Percentiles rank a stretch among this genome's conserved stretches.
Evolutionary conservation across 2,113 vertebrate species (phyloP).

Genomic region (Microtus pennsylvanicus): DNA sequence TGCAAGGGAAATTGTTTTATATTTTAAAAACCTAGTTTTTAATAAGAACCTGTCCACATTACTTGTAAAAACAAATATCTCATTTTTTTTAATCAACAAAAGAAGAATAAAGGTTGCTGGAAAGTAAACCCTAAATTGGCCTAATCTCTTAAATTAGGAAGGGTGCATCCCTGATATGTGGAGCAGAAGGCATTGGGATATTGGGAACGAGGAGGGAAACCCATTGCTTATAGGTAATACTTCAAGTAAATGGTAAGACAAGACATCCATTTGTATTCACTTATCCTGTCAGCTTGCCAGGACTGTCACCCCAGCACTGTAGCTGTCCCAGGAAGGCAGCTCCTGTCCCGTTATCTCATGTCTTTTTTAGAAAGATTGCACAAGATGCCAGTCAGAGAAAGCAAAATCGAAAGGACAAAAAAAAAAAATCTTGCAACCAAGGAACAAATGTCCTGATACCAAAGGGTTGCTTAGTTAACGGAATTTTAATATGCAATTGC

Average conservation of each 20-base stretch:
- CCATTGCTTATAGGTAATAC: constrained; percentile 19
- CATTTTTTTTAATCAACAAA: constrained; percentile 33
- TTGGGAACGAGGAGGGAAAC: neutral
- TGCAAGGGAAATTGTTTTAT: neutral
- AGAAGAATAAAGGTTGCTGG: neutral
- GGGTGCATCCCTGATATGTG: neutral
- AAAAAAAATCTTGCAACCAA: constrained; percentile 39
- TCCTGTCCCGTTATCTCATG: constrained; percentile 79
- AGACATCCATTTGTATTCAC: constrained; percentile 75
- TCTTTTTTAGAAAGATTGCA: constrained; percentile 67
- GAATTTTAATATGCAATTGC: constrained; percentile 80
- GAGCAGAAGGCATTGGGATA: neutral
- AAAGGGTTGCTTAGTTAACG: constrained; percentile 74
- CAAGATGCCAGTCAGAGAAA: constrained; percentile 75
- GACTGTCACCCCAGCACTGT: constrained; percentile 71
- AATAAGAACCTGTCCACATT: neutral
- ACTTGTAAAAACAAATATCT: neutral
- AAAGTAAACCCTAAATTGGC: neutral
- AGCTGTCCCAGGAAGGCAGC: constrained; percentile 55
- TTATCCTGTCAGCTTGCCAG: constrained; percentile 80
- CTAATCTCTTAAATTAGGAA: constrained; percentile 42
- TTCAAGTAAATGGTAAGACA: constrained; percentile 67
- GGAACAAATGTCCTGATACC: constrained; percentile 72
- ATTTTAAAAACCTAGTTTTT: constrained; percentile 24
- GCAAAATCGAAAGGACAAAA: neutral